A percentile compares a stretch with the other conserved stretches of the same genome.
Conservation (phyloP, 2,113 vertebrate species). For the Xiphias gladius region DNA sequence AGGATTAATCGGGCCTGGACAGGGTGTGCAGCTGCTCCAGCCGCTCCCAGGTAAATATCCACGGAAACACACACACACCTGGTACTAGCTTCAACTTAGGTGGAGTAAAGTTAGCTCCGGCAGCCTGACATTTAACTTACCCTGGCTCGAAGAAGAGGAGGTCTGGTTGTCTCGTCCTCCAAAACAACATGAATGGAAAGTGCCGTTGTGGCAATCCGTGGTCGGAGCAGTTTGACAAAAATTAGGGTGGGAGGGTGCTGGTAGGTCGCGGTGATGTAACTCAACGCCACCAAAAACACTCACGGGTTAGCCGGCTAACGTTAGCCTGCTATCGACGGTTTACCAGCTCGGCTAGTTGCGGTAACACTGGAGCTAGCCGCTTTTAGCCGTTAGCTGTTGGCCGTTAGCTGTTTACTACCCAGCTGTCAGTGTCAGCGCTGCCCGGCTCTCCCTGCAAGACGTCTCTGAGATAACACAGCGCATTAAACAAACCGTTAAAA, state of each 20-base stretch:
- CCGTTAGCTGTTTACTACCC: slow-evolving; percentile 71
- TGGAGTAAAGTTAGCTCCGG: slow-evolving; percentile 53
- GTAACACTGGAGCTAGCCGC: slow-evolving; percentile 30
- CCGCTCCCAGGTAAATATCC: slow-evolving; percentile 62
- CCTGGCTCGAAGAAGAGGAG: slow-evolving; percentile 38
- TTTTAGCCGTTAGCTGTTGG: slow-evolving; percentile 38
- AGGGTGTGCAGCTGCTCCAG: slow-evolving; percentile 22
- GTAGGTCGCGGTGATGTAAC: slow-evolving; percentile 34
- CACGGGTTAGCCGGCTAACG: slow-evolving; percentile 56
- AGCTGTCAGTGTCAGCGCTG: slow-evolving; percentile 74
- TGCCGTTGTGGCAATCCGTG: slow-evolving; percentile 41
- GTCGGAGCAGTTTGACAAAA: slow-evolving; percentile 1
- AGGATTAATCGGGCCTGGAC: slow-evolving; percentile 42
- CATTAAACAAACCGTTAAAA: not conserved
- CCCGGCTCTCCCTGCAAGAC: not conserved
- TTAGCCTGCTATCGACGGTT: slow-evolving; percentile 38
- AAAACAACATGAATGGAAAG: slow-evolving; percentile 75
- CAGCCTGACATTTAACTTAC: slow-evolving; percentile 53
- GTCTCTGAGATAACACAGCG: not conserved
- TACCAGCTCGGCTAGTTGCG: slow-evolving; percentile 31
- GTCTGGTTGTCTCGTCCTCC: slow-evolving; percentile 32
- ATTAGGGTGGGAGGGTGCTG: slow-evolving; percentile 28
- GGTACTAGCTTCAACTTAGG: slow-evolving; percentile 34
- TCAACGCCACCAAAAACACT: slow-evolving; percentile 4
- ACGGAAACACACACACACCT: slow-evolving; percentile 41